Evolutionary conservation across 23 tunicate species (phyloP), one percentile per base, ranked within the genome.

Genomic region (Phallusia fumigata): DNA sequence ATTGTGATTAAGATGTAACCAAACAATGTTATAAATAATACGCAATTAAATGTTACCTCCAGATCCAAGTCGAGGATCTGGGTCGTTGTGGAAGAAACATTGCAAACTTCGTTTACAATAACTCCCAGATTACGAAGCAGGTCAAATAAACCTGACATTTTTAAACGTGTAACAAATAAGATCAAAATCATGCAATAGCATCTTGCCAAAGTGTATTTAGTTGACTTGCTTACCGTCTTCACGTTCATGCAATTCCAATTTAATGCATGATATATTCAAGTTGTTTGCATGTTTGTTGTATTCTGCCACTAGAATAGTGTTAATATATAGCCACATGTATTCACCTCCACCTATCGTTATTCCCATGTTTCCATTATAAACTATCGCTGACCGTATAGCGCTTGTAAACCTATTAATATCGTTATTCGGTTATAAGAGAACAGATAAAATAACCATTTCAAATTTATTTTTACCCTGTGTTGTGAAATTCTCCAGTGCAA

Each of bases 341-440:
- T 82, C 85, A 2, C 85, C 85, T 0, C 85, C 85, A 35, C 85
- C 85, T 69, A 82, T 22, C n/a, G 77, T 65, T 36, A 82, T 65
- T 10, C 18, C 58, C 65, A 52, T 74, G 18, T 74, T 53, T 52
- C 78, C 85, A 1, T 82, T 34, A 32, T 36, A 33, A 34, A 65
- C 18, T 28, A 82, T 82, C 53, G 76, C 85, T 10, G 30, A 33
- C 65, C 85, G 53, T 52, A 82, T 65, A n/a, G 85, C 53, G 30
- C 78, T 82, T 33, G 85, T 82, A 35, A 82, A 82, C n/a, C 85
- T 82, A 18, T n/a, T n/a, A 76, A 30, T 24, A 40, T 10, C 5
- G 47, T 10, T 40, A 10, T 40, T 40, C 10, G 47, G 47, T 40
- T 40, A 40, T 3, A 10, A 40, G 13, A 58, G 15, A 8, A 58